Evolutionary conservation across 2,888 invertebrate genomes (phyloP), one percentile per base, ranked within the genome.

Genomic region (Alloplasta piceator): DNA sequence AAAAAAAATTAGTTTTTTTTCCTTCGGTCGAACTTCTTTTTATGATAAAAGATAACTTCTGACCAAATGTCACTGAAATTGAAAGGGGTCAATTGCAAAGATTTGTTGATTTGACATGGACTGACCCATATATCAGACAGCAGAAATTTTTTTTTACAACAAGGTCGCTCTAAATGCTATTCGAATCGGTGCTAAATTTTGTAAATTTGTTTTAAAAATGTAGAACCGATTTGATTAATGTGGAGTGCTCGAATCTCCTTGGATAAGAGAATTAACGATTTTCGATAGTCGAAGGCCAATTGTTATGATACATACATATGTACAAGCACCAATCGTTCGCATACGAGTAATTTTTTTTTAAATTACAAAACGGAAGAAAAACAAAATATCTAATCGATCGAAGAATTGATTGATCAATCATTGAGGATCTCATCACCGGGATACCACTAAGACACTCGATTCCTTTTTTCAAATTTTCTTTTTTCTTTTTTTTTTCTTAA

Each of bases 401-500:
- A 38, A 52, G 60, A 55, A 60, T 67, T 50, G 60, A 68, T 61
- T 9, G 6, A 26, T 60, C 38, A 38, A 61, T 61, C 26, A 41
- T 36, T 60, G 56, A 48, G 10, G 52, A 52, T 75, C 52, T 56
- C 46, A 10, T 38, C 26, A 67, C 26, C 36, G 26, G 52, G 52
- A 36, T 63, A 48, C 56, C 56, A 36, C 41, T 67, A 70, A 70
- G 38, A 63, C 63, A 12, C 26, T 26, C 26, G 26, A 26, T 26
- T 26, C 26, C 26, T 26, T 26, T 26, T 26, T 26, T 26, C 26
- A 26, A 26, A 26, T 26, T n/a, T 36, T 58, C 12, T 36, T 58
- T 58, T 38, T 38, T 14, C 14, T 16, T 12, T 26, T 26, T 26
- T 26, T 26, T 26, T 26, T 26, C 26, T 73, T 86, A 90, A 92